Evolutionary conservation across 1,140 invertebrate species (phyloP), one percentile per base, ranked within the genome.

Genomic region (Aradophagus sp.): DNA sequence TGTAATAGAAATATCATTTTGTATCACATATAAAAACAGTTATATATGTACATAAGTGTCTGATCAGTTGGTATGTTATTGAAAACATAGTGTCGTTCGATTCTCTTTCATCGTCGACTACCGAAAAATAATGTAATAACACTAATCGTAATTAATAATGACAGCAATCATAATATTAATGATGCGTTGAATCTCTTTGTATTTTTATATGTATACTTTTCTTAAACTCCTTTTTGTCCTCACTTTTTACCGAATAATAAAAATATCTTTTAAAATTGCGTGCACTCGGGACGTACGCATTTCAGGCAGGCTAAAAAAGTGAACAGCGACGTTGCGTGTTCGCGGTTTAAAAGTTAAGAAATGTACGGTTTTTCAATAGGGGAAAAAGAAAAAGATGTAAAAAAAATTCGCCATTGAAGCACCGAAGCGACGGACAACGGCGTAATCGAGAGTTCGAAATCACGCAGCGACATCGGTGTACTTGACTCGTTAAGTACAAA

Each of bases 11-110:
- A 82, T 80, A 84, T 72, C 73, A 73, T 77, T 71, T 74, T 76
- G 79, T 81, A 84, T 84, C 83, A 84, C 82, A 83, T 84, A 84
- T 81, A 84, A 84, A 85, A 84, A 80, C 82, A 78, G 74, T 80
- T 83, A 77, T 78, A 76, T 84, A 84, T 82, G 69, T 84, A 84
- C 78, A 84, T 78, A 58, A 41, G n/a, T 56, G 39, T 73, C 26
- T 12, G 38, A 62, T 56, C 36, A 13, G 19, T 36, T 53, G 31
- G 6, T 10, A 27, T 48, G 15, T 39, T 12, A 20, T 14, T 47
- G 29, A 20, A 16, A 16, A 16, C 8, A 19, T 53, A 44, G 47
- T 17, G 42, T 61, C 45, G 42, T 34, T 62, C 31, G 39, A 39
- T 62, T 41, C n/a, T 36, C 16, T 19, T 48, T 52, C 29, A 44